Evolutionary conservation across 2,888 invertebrate species (phyloP).

Genomic region (Leptarthrus brevirostris): DNA sequence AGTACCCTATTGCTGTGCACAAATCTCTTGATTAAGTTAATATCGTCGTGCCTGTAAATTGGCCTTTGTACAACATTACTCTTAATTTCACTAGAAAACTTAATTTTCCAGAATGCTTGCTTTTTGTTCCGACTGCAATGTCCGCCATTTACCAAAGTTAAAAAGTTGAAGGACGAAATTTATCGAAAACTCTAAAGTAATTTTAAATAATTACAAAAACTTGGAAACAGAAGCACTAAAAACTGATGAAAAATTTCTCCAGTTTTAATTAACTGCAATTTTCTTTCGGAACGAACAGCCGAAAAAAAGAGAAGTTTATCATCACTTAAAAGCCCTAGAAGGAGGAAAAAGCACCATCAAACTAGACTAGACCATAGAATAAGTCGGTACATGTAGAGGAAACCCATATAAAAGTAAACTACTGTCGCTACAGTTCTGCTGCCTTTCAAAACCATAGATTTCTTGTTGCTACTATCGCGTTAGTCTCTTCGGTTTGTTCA

Average conservation of each 20-base stretch:
- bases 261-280: conserved; percentile 33
- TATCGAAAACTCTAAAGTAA: conserved; percentile 19
- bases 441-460: no score
- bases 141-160: conserved; percentile 22
- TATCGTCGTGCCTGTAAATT: no score
- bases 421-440: no score
- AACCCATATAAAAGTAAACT: no score
- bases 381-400: no score
- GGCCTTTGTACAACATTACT: no score
- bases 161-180: conserved; percentile 17
- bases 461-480: not conserved
- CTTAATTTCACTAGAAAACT: no score
- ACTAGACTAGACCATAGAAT: no score
- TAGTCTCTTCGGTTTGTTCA: conserved; percentile 23
- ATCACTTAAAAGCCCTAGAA: conserved; percentile 25
- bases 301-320: conserved; percentile 6
- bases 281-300: not conserved
- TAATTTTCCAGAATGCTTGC: no score
- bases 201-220: conserved; percentile 33
- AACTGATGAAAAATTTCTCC: conserved; percentile 13
- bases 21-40: no score
- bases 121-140: not conserved
- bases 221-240: not conserved
- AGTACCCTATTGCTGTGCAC: no score
- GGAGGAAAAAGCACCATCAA: conserved; percentile 23